These are phyloP conservation scores for Odocoileus virginianus DNA, from an alignment of 2,113 vertebrate species.

Conservation along the genomic window DNA sequence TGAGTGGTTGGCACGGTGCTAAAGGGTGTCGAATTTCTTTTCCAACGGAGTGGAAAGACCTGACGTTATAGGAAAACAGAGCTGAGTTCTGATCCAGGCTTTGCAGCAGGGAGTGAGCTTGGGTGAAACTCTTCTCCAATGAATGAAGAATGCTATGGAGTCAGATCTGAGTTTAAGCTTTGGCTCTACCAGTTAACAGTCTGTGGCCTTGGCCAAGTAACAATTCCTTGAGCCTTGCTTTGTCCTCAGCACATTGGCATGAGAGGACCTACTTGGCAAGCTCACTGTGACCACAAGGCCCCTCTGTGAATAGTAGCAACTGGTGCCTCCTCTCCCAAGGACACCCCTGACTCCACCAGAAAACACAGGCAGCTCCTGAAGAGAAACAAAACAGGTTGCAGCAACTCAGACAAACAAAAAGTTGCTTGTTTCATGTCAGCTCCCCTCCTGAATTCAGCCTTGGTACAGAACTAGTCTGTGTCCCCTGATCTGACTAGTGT, in stretches of 20 bases:
- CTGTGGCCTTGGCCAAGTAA: not conserved
- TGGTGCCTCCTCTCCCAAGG: not conserved
- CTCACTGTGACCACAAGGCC: not conserved
- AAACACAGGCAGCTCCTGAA: not conserved
- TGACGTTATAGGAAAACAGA: fast-evolving
- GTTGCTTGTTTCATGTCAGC: not conserved
- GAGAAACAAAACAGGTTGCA: not conserved
- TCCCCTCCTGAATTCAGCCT: not conserved
- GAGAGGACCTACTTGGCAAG: not conserved
- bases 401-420: not conserved
- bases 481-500: not conserved
- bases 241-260: not conserved
- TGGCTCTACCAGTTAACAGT: not conserved
- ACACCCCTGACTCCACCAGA: not conserved
- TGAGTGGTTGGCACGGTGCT: not conserved
- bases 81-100: not conserved
- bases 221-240: not conserved
- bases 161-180: not conserved
- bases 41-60: not conserved
- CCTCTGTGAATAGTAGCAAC: not conserved
- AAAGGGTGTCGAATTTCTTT: not conserved
- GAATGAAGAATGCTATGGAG: not conserved
- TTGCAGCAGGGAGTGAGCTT: not conserved
- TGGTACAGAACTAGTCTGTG: not conserved
- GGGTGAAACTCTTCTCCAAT: not conserved